Percentiles rank a stretch among this genome's conserved stretches.
phyloP scores from a whole-genome alignment of 1,140 invertebrate genomes.

The Sycophaga agraensis region DNA sequence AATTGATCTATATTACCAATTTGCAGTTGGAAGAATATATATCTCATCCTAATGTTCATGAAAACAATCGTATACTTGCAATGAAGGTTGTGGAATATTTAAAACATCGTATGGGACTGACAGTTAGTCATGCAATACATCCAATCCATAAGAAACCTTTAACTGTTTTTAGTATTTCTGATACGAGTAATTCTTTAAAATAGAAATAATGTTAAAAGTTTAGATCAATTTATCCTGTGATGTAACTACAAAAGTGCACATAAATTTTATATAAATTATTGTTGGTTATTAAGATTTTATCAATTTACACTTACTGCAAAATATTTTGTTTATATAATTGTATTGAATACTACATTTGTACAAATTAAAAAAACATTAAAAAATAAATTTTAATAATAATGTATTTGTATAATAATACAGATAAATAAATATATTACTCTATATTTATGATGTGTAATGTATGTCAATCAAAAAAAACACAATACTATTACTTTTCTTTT shows the following conservation, averaged over 20 bases:
- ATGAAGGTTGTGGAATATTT: conserved; percentile 67
- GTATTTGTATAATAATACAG: background rate
- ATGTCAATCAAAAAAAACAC: no score
- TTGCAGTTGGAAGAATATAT: conserved; percentile 72
- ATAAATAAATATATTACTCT: no score
- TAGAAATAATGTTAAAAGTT: background rate
- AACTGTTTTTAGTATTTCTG: conserved; percentile 37
- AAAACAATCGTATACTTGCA: conserved; percentile 71
- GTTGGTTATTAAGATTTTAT: no score
- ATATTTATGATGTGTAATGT: no score
- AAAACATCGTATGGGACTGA: conserved; percentile 62
- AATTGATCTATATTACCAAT: conserved; percentile 7
- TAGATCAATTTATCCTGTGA: conserved; percentile 18
- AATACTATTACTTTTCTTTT: no score
- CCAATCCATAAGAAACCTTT: conserved; percentile 48
- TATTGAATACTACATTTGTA: background rate
- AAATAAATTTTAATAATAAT: background rate
- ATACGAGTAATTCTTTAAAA: background rate
- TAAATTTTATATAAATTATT: conserved; percentile 1
- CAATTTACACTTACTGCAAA: no score
- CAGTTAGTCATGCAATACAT: conserved; percentile 37
- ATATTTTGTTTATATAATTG: background rate
- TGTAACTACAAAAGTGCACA: background rate
- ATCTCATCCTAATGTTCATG: conserved; percentile 71
- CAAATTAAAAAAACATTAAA: background rate